Evolutionary conservation across 2,888 invertebrate genomes (phyloP).

Genomic region (Caenorhabditis sulstoni): DNA sequence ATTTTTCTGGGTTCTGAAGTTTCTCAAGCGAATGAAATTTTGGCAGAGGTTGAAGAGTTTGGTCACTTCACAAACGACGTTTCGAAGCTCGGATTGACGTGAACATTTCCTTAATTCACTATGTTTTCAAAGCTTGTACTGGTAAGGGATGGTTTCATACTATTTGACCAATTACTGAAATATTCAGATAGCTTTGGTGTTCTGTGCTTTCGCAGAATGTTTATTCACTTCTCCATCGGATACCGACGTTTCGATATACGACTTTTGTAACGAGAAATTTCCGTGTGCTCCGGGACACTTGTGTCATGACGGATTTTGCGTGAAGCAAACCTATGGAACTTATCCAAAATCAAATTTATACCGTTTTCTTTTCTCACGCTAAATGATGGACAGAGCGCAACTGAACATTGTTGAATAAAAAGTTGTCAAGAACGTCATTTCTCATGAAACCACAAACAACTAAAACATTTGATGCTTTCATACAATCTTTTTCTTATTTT

Average conservation of each 20-base stretch:
- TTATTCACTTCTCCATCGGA: constrained; percentile 30
- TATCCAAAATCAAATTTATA: constrained; percentile 7
- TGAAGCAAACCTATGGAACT: constrained; percentile 11
- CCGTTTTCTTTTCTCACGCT: constrained; percentile 35
- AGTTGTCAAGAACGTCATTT: no score
- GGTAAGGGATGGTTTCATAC: neutral
- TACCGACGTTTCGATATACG: constrained; percentile 37
- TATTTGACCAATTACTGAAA: neutral
- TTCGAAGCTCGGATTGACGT: no score
- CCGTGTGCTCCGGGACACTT: constrained; percentile 43
- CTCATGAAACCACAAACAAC: no score
- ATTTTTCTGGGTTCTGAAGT: no score
- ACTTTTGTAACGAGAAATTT: constrained; percentile 28
- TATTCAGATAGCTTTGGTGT: constrained; percentile 12
- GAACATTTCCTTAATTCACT: neutral
- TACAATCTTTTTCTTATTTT: no score
- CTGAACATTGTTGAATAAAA: neutral
- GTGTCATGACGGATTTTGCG: constrained; percentile 37
- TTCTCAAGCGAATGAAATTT: no score
- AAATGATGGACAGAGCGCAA: neutral
- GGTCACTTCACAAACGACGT: no score
- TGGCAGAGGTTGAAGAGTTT: no score
- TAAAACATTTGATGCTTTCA: no score
- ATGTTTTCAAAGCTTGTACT: neutral
- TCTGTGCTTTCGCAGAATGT: neutral